Evolutionary conservation across 2,113 vertebrate species (phyloP).

Genomic region (Toxotes jaculatrix): DNA sequence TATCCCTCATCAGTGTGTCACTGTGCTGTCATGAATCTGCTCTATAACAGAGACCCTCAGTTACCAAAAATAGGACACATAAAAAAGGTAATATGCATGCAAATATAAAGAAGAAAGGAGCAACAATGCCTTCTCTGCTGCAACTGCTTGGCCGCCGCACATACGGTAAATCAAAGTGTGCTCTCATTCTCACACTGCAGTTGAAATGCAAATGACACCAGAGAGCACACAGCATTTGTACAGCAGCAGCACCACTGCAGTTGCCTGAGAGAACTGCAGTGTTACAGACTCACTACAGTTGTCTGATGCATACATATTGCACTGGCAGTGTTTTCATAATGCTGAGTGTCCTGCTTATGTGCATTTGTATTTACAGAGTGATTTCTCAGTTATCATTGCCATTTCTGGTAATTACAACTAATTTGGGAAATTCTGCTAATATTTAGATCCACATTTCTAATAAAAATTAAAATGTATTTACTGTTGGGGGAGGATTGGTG

Average conservation of each 20-base stretch:
- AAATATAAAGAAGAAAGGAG: conserved; percentile 6
- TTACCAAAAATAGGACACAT: not conserved
- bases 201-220: conserved; percentile 71
- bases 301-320: conserved; percentile 13
- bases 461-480: conserved; percentile 27
- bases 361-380: not conserved
- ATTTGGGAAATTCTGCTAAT: not conserved
- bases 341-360: not conserved
- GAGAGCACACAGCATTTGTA: conserved; percentile 65
- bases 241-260: conserved; percentile 82
- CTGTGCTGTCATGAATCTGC: conserved; percentile 35
- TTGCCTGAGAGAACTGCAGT: conserved; percentile 73
- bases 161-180: conserved; percentile 44
- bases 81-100: not conserved
- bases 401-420: not conserved
- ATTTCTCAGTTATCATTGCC: not conserved
- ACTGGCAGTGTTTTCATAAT: conserved; percentile 18
- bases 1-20: conserved; percentile 33
- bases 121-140: conserved; percentile 2
- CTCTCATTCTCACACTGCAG: conserved; percentile 69
- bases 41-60: not conserved
- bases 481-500: conserved; percentile 21
- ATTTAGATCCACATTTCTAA: not conserved
- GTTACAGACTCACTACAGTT: conserved; percentile 17
- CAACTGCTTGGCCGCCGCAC: conserved; percentile 4